A percentile compares a stretch with the other conserved stretches of the same genome.
These are phyloP conservation scores for Papilio helenus DNA, from an alignment of 1,140 invertebrate genomes.

Conservation along the genomic window DNA sequence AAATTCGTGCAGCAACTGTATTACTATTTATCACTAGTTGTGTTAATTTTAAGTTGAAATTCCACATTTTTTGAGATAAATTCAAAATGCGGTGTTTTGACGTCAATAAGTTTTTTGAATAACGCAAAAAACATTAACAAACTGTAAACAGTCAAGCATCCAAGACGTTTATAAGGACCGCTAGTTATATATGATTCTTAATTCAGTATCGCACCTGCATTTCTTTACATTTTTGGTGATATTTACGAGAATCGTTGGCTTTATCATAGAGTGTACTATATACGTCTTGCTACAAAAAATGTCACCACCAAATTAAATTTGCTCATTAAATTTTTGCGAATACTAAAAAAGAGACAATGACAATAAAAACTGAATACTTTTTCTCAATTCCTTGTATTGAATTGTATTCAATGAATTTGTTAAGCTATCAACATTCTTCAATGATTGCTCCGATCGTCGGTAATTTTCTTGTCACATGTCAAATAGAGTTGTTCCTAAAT, in stretches of 20 bases:
- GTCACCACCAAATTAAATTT: background rate
- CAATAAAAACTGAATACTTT: background rate
- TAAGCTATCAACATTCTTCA: background rate
- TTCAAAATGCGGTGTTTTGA: background rate
- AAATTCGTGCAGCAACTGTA: no score
- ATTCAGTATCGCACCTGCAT: conserved; percentile 4
- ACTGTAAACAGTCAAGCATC: background rate
- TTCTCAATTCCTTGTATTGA: background rate
- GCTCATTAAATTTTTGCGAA: background rate
- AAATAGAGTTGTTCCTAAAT: background rate
- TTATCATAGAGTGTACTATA: background rate
- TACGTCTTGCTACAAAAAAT: background rate
- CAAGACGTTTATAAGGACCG: background rate
- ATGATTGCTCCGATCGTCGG: conserved; percentile 13
- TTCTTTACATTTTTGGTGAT: background rate
- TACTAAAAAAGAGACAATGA: background rate
- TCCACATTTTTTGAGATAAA: background rate
- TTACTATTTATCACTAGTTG: no score
- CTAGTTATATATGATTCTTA: background rate
- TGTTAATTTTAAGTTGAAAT: no score
- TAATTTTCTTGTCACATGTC: conserved; percentile 24
- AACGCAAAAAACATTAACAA: background rate
- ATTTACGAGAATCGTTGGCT: background rate
- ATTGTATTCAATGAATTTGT: conserved; percentile 1
- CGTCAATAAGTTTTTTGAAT: background rate